These are phyloP conservation scores for Vimba vimba DNA, from an alignment of 2,113 vertebrate genomes.

Conservation along the genomic window DNA sequence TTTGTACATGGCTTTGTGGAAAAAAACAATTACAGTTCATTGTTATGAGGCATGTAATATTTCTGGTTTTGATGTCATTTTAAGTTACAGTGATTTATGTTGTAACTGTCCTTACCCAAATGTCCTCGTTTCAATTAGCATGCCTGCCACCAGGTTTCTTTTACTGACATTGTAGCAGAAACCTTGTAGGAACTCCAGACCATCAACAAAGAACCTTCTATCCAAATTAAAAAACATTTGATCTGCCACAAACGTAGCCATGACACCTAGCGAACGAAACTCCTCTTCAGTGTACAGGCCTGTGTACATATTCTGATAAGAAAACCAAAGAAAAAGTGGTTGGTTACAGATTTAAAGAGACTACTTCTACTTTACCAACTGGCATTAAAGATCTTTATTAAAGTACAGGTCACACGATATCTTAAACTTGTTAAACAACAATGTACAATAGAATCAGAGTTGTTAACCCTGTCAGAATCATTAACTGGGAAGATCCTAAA, in stretches of 20 bases:
- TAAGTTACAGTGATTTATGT: background rate
- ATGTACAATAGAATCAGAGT: background rate
- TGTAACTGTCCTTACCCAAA: conserved; percentile 71
- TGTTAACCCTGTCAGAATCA: background rate
- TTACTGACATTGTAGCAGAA: conserved; percentile 76
- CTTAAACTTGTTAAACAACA: background rate
- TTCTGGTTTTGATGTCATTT: background rate
- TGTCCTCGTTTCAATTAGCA: conserved; percentile 69
- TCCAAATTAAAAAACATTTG: conserved; percentile 73
- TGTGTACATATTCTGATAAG: conserved; percentile 71
- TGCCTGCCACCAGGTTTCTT: conserved; percentile 67
- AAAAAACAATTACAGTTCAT: conserved; percentile 19
- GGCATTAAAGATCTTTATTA: background rate
- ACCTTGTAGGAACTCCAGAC: conserved; percentile 66
- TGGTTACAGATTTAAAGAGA: background rate
- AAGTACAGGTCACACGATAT: background rate
- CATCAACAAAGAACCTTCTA: conserved; percentile 70
- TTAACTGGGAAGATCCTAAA: background rate
- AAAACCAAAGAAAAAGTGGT: background rate
- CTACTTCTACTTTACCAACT: background rate
- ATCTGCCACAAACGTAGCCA: conserved; percentile 77
- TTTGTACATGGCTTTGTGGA: conserved; percentile 63
- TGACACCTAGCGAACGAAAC: conserved; percentile 73
- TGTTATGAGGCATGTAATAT: background rate
- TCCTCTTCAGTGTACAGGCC: conserved; percentile 73